phyloP scores from a whole-genome alignment of 2,888 invertebrate genomes.

The Cryptocheilus praepositus region DNA sequence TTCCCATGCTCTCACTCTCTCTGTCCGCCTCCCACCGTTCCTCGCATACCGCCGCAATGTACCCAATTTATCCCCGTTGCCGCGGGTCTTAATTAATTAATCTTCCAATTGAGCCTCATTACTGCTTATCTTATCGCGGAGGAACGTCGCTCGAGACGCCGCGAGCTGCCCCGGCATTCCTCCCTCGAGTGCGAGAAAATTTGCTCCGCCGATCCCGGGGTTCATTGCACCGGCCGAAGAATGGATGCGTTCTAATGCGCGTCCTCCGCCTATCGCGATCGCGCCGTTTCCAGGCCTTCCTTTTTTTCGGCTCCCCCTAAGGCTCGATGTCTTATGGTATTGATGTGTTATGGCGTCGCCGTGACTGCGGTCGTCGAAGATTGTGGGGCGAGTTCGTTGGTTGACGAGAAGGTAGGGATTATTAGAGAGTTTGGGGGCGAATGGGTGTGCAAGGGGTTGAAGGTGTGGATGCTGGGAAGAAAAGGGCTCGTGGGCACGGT shows the following conservation, averaged over 20 bases:
- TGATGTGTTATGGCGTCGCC: no score
- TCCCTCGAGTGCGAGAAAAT: constrained; percentile 43
- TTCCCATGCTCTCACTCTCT: background rate
- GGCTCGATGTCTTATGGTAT: no score
- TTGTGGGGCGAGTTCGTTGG: no score
- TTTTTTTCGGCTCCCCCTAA: no score
- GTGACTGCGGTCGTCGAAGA: no score
- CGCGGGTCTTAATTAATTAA: constrained; percentile 68
- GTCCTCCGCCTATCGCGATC: background rate
- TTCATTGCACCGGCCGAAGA: constrained; percentile 50
- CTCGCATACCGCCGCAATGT: constrained; percentile 61
- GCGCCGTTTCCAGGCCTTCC: background rate
- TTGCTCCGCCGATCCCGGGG: constrained; percentile 41
- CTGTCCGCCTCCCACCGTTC: constrained; percentile 1
- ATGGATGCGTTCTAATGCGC: constrained; percentile 12
- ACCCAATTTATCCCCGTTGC: constrained; percentile 65
- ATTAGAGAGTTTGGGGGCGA: no score
- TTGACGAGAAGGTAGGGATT: no score
- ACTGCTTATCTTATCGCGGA: constrained; percentile 59
- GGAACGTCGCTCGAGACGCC: constrained; percentile 28
- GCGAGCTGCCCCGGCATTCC: background rate
- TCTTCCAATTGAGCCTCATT: constrained; percentile 69
- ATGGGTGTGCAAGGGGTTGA: no score
- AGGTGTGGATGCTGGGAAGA: no score
- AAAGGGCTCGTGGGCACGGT: no score